phyloP scores from a whole-genome alignment of 2,888 invertebrate genomes.

The Nomada goodeniana region DNA sequence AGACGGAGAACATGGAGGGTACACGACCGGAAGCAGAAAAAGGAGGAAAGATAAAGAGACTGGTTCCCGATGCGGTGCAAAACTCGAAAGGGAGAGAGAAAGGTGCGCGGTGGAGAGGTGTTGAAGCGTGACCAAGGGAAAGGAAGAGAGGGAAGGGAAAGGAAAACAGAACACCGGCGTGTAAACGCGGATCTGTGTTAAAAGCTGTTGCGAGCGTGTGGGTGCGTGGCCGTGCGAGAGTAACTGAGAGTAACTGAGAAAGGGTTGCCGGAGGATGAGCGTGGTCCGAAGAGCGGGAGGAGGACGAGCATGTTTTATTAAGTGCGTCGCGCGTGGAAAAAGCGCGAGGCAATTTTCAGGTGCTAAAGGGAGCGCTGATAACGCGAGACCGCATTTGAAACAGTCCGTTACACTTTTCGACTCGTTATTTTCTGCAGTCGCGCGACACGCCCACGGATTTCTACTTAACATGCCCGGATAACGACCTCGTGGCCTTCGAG shows the following conservation, averaged over 20 bases:
- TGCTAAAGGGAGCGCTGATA: constrained; percentile 81
- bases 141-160: constrained; percentile 68
- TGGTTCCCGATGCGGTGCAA: constrained; percentile 65
- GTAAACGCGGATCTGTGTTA: constrained; percentile 41
- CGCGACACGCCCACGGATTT: constrained; percentile 34
- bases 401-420: constrained; percentile 75
- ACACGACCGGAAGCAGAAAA: constrained; percentile 20
- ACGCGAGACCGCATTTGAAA: constrained; percentile 76
- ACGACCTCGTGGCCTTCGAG: constrained; percentile 13
- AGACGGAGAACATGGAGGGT: constrained; percentile 32
- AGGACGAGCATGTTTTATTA: constrained; percentile 82
- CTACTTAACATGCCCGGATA: constrained; percentile 35
- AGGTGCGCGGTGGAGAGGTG: constrained; percentile 69
- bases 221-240: constrained; percentile 26
- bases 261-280: constrained; percentile 53
- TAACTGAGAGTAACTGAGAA: constrained; percentile 57
- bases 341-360: constrained; percentile 82
- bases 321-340: constrained; percentile 81
- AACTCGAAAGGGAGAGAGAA: constrained; percentile 69
- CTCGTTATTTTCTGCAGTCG: constrained; percentile 61
- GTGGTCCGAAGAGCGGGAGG: constrained; percentile 68
- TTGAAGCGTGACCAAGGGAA: constrained; percentile 75
- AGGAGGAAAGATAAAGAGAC: constrained; percentile 66
- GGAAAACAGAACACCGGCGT: constrained; percentile 67
- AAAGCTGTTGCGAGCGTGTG: constrained; percentile 14